phyloP scores from a whole-genome alignment of 2,113 vertebrate species.

The Ursus arctos region DNA sequence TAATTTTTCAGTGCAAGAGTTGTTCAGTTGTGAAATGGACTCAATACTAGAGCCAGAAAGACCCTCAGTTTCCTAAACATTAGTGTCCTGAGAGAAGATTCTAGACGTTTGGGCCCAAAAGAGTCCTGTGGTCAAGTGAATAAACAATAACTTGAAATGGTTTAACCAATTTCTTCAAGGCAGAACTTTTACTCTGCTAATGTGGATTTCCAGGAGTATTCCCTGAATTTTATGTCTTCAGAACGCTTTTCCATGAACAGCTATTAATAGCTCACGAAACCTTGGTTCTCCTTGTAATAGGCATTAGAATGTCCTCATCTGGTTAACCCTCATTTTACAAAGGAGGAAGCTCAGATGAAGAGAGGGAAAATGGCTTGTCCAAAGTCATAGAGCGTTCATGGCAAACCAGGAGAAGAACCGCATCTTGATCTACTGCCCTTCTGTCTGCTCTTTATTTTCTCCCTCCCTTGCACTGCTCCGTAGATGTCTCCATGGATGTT shows the following conservation, averaged over 20 bases:
- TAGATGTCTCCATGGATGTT: neutral
- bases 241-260: neutral
- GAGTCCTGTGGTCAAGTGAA: constrained; percentile 17
- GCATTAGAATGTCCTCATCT: neutral
- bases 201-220: neutral
- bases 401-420: neutral
- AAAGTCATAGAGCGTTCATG: neutral
- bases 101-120: neutral
- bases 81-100: neutral
- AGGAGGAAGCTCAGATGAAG: neutral
- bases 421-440: neutral
- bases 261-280: neutral
- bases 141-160: neutral
- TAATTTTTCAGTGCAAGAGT: neutral
- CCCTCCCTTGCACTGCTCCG: neutral
- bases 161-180: neutral
- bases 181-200: neutral
- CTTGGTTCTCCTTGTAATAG: neutral
- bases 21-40: neutral
- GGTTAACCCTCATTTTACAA: neutral
- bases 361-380: neutral
- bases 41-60: neutral
- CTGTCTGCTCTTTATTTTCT: neutral
- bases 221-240: neutral
- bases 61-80: neutral